Evolutionary conservation across 2,113 vertebrate species (phyloP), one percentile per base, ranked within the genome.

Genomic region (Phalacrocorax carbo): DNA sequence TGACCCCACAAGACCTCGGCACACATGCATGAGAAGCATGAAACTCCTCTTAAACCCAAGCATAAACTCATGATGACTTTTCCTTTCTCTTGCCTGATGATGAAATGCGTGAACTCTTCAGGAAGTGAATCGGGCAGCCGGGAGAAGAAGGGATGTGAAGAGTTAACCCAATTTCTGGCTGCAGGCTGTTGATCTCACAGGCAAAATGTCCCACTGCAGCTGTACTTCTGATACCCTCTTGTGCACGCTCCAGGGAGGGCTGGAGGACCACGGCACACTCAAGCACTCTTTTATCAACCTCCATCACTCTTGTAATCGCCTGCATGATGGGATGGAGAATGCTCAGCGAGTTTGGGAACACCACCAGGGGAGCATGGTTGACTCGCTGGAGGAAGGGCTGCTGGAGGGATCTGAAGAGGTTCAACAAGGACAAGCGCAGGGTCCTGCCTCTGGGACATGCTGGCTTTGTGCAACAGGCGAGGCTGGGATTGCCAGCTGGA

Each of bases 41-140:
- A 68, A 72, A 22, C 15, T 51, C 27, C n/a, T 44, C 40, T 40
- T 49, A 75, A 51, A 69, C 9, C 64, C n/a, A 54, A 32, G 26
- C 3, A 1, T 54, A 60, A 76, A 32, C 32, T 44, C 38, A 3
- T 1, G 0, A 5, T 11, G 9, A 51, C 27, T 65, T 84, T 46
- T 65, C 27, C 57, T 80, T 29, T 38, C 30, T 40, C 30, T 71
- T 32, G 4, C 15, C 21, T 42, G 64, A 19, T 18, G 58, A 22
- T 15, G 27, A 57, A 85, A 60, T 0, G 1, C 46, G 4, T 30
- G 38, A 65, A 21, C 12, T 16, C 18, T 36, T 55, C 0, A 1
- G n/a, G 70, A 54, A 66, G 51, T 0, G 3, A 42, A 71, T 13
- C 1, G 2, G 21, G 7, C 19, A 82, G 13, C 6, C 1, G 2